Base-by-base conservation (phyloP, 1,140 invertebrate genomes). In the Conus ventricosus region DNA sequence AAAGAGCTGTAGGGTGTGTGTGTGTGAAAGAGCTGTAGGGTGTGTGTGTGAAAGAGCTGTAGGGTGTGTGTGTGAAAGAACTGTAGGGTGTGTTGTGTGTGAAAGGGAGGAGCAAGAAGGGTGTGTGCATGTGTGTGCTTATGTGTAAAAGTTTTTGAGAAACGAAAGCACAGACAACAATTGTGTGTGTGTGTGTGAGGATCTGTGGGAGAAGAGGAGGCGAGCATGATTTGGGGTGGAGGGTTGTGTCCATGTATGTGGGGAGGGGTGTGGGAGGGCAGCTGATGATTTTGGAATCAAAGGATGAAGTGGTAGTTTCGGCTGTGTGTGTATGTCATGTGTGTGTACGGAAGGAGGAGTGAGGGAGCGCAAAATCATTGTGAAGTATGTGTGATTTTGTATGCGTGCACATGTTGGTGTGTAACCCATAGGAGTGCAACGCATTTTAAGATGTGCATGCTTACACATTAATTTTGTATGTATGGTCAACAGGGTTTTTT, bases 121-220 rank as follows among this genome's bases (percentile, higher is more conserved):
- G 39, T 78, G 76, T 78, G 71, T 75, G 71, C 23, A 25, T 75
- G 71, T 75, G 71, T 75, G 71, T 75, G 71, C 23, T 11, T 75
- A 20, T 75, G 71, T 7, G 6, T 20, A 8, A n/a, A 20, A 75
- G 71, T 17, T 8, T 8, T 20, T 3, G 6, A 4, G 4, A 60
- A 15, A 60, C 8, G 5, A 60, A 4, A 15, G 57, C 57, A 60
- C 39, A 60, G 1, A 60, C 57, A 39, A 3, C 39, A 3, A 39
- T 39, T 39, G 0, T 39, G 39, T 39, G 3, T 39, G 39, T 39
- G 39, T 39, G 39, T 39, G 39, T n/a, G n/a, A n/a, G 55, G 13
- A 57, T 57, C 6, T 57, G 55, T 57, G 55, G 13, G 55, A 13
- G 55, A 13, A n/a, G 71, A n/a, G 71, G 7, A 20, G 7, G 20